A percentile compares a stretch with the other conserved stretches of the same genome.
phyloP scores from a whole-genome alignment of 2,797 vertebrate genomes.

The Linurgus olivaceus region DNA sequence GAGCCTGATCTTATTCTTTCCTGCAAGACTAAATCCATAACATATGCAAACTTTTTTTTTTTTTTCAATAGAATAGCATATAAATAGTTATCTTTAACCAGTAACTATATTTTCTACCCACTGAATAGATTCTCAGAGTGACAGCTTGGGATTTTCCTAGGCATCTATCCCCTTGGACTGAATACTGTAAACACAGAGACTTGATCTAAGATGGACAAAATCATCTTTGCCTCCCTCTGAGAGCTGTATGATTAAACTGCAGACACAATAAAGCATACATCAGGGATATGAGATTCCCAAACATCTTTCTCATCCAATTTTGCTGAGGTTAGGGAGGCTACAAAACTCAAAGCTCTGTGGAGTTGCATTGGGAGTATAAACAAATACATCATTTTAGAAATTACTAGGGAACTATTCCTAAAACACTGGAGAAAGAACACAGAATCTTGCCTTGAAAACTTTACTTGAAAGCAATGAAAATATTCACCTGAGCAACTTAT shows the following conservation, averaged over 20 bases:
- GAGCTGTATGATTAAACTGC: not conserved
- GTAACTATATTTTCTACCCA: not conserved
- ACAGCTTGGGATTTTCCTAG: not conserved
- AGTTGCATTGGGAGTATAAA: not conserved
- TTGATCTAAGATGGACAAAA: not conserved
- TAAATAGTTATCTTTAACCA: not conserved
- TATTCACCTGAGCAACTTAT: not conserved
- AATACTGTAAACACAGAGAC: not conserved
- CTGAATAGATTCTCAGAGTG: not conserved
- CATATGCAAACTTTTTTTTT: not conserved
- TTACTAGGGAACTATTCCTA: not conserved
- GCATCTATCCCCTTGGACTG: rapidly evolving
- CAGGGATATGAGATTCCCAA: not conserved
- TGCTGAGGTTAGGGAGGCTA: not conserved
- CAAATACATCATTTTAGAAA: not conserved
- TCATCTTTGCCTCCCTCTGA: not conserved
- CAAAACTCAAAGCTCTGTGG: not conserved
- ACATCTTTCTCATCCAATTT: not conserved
- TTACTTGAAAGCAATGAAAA: not conserved
- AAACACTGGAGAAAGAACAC: not conserved
- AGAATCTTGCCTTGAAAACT: not conserved
- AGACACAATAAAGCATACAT: not conserved
- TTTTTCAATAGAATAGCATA: not conserved
- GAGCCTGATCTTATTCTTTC: not conserved
- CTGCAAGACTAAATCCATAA: not conserved